Conservation (phyloP, 2,113 vertebrate species). For the Herpetotheres cachinnans region DNA sequence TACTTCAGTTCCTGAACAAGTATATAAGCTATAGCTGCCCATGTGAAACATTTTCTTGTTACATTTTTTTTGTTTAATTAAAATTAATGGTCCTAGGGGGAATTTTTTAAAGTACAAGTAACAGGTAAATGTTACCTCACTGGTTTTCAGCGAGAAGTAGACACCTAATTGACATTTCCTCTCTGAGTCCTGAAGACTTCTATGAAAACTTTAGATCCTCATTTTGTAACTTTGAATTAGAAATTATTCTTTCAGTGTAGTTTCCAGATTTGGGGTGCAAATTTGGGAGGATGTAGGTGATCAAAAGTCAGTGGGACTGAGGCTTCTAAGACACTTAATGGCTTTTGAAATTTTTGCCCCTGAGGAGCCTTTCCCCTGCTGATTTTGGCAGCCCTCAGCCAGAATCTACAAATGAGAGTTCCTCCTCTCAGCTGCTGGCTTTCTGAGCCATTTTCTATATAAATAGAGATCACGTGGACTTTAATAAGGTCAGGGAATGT, state of each 20-base stretch:
- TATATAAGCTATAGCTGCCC: neutral
- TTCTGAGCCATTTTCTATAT: conserved; percentile 64
- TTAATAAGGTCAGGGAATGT: conserved; percentile 70
- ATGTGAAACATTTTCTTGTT: neutral
- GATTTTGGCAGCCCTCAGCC: conserved; percentile 58
- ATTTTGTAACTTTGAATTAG: neutral
- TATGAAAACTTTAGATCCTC: neutral
- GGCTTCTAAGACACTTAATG: conserved; percentile 39
- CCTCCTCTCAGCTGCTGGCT: conserved; percentile 55
- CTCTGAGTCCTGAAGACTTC: neutral
- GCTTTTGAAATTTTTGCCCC: conserved; percentile 55
- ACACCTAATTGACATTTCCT: conserved; percentile 43
- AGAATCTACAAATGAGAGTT: conserved; percentile 62
- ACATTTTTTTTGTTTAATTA: conserved; percentile 10
- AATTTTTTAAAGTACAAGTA: neutral
- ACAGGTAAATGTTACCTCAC: conserved; percentile 24
- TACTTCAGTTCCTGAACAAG: conserved; percentile 19
- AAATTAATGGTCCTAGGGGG: conserved; percentile 13
- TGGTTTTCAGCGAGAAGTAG: neutral
- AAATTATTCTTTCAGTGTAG: neutral
- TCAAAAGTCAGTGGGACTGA: conserved; percentile 40
- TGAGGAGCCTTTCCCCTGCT: conserved; percentile 52
- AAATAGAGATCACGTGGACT: conserved; percentile 63
- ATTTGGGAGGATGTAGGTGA: conserved; percentile 17
- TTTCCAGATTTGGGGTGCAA: conserved; percentile 28